phyloP scores from a whole-genome alignment of 2,113 vertebrate species.

The Heterochromis multidens region DNA sequence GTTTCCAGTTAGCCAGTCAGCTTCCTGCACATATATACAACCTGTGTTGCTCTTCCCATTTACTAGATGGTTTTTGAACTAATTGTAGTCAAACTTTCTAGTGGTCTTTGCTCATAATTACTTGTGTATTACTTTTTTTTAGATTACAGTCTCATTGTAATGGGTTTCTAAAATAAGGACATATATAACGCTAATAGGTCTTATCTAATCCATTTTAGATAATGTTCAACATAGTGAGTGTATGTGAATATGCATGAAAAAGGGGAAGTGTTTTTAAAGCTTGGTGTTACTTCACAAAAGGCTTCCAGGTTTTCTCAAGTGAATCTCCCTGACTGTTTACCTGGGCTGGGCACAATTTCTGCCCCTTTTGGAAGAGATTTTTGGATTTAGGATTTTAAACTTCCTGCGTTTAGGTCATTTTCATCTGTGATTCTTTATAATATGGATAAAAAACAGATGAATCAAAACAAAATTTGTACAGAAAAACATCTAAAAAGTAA shows the following conservation, averaged over 20 bases:
- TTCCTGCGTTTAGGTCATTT: neutral
- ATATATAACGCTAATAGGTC: neutral
- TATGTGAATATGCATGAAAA: accelerated
- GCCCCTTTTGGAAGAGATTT: accelerated
- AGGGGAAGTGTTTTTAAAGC: neutral
- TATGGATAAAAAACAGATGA: too few species aligned
- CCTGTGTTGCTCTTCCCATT: neutral
- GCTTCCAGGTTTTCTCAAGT: neutral
- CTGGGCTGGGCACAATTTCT: neutral
- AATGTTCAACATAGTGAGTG: neutral
- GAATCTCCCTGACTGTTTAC: neutral
- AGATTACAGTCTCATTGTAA: neutral
- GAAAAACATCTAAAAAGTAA: neutral
- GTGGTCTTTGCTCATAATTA: neutral
- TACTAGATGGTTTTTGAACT: accelerated
- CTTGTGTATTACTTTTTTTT: neutral
- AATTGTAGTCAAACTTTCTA: too few species aligned
- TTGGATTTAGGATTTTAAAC: neutral
- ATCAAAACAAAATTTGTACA: neutral
- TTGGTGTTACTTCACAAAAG: neutral
- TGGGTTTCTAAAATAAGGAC: accelerated
- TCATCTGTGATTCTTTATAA: neutral
- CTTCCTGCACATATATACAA: neutral
- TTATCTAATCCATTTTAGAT: neutral
- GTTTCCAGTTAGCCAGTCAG: neutral